phyloP scores from a whole-genome alignment of 37 sponge, comb jelly and placozoan genomes.

The Mnemiopsis leidyi region DNA sequence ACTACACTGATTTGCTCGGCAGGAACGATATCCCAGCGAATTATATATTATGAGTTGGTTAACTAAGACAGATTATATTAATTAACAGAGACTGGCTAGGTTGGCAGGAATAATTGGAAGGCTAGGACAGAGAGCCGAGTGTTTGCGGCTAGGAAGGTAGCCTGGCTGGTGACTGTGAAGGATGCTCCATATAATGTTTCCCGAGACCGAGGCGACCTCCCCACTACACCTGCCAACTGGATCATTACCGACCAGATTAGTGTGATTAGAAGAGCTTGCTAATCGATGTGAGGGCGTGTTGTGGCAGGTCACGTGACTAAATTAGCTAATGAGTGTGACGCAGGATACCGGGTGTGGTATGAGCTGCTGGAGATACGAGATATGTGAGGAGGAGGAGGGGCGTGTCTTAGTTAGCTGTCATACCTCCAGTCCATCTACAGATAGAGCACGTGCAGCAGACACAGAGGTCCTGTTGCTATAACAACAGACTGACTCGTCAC shows the following conservation, averaged over 20 bases:
- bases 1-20: no score
- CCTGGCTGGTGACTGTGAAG: background rate
- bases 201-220: background rate
- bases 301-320: background rate
- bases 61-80: no score
- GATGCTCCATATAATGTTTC: background rate
- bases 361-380: background rate
- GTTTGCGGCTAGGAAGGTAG: background rate
- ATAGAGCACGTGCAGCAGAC: background rate
- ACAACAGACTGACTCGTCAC: background rate
- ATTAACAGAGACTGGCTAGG: no score
- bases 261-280: background rate
- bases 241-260: background rate
- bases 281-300: background rate
- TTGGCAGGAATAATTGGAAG: no score
- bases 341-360: background rate
- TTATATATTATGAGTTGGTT: no score
- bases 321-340: background rate
- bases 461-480: background rate
- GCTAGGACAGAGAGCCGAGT: no score
- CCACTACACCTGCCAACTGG: background rate
- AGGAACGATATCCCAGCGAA: no score
- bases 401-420: no score
- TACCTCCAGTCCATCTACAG: background rate
- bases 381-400: background rate